These are phyloP conservation scores for Ambastaia sidthimunki DNA, from an alignment of 2,797 vertebrate genomes.

Conservation along the genomic window DNA sequence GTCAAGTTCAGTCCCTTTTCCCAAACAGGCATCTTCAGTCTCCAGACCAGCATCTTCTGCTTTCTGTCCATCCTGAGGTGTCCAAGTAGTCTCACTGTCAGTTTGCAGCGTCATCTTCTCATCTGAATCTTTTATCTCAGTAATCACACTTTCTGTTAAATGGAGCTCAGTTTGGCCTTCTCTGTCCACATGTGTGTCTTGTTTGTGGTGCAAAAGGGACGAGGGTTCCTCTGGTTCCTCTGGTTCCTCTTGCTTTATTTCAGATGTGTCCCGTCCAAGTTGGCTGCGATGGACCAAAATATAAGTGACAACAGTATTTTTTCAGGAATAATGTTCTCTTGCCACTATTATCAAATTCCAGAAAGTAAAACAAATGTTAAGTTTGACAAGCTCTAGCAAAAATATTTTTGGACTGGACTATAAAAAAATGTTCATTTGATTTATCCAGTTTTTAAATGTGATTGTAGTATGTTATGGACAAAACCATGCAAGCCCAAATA, in stretches of 20 bases:
- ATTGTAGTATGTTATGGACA: neutral
- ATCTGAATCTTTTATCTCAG: neutral
- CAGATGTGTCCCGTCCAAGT: neutral
- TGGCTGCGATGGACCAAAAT: slow-evolving; percentile 42
- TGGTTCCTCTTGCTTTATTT: slow-evolving; percentile 10
- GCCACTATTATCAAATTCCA: neutral
- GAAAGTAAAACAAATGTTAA: neutral
- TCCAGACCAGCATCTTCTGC: slow-evolving; percentile 1
- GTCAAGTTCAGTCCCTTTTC: neutral
- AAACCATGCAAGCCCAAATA: slow-evolving; percentile 29
- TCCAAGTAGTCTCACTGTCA: neutral
- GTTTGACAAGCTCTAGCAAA: neutral
- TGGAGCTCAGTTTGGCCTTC: neutral
- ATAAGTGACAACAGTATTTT: slow-evolving; percentile 18
- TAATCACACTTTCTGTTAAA: neutral
- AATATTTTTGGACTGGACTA: neutral
- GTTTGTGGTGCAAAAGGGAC: neutral
- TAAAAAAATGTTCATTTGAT: slow-evolving; percentile 4
- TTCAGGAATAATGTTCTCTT: neutral
- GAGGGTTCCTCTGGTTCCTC: neutral
- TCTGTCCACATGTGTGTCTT: neutral
- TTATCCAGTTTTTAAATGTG: neutral
- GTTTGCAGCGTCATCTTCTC: neutral
- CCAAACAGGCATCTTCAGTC: neutral
- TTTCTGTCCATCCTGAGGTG: slow-evolving; percentile 2